phyloP scores from a whole-genome alignment of 2,797 vertebrate species.

The Limnodromus scolopaceus region DNA sequence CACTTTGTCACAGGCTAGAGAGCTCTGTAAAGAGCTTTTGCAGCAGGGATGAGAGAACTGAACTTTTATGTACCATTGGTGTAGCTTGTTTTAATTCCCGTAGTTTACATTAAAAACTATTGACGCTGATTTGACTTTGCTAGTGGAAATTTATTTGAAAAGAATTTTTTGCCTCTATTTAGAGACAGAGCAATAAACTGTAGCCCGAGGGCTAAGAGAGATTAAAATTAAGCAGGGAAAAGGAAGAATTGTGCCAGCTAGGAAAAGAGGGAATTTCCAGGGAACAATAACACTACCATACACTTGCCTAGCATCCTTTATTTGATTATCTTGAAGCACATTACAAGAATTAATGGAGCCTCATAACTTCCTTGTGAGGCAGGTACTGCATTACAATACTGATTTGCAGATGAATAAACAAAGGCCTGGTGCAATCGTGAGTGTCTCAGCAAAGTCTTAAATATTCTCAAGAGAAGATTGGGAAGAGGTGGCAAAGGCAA shows the following conservation, averaged over 20 bases:
- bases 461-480: background rate
- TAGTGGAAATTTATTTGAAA: constrained; percentile 49
- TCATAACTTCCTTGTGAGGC: background rate
- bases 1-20: background rate
- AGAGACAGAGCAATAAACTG: constrained; percentile 22
- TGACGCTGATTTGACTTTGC: constrained; percentile 21
- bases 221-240: constrained; percentile 43
- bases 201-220: constrained; percentile 34
- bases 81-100: background rate
- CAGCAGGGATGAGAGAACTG: background rate
- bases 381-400: background rate
- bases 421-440: background rate
- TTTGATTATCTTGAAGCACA: constrained; percentile 14
- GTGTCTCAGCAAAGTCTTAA: background rate
- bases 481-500: background rate
- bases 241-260: constrained; percentile 13
- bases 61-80: background rate
- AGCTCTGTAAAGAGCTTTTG: background rate
- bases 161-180: constrained; percentile 9
- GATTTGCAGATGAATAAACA: background rate
- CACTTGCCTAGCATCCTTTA: background rate
- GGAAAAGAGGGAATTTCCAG: constrained; percentile 44
- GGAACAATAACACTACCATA: background rate
- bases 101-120: constrained; percentile 2
- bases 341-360: background rate